phyloP scores from a whole-genome alignment of 2,888 invertebrate species.

The Microctonus brassicae region DNA sequence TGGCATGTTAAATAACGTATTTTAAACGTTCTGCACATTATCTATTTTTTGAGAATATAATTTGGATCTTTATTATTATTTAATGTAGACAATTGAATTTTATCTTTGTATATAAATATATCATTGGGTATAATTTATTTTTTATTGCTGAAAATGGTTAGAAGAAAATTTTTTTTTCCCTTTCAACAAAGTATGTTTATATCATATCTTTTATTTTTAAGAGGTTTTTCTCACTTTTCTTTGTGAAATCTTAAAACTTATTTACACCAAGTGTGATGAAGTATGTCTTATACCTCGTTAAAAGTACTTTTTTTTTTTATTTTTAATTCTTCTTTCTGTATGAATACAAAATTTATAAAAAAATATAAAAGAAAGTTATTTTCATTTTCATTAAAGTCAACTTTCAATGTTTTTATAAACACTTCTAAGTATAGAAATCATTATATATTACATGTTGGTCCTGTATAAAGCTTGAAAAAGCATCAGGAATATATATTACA shows the following conservation, averaged over 20 bases:
- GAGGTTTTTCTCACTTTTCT: background rate
- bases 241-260: background rate
- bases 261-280: background rate
- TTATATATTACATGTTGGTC: no score
- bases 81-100: background rate
- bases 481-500: background rate
- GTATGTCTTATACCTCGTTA: constrained; percentile 14
- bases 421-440: no score
- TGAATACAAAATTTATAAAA: background rate
- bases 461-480: no score
- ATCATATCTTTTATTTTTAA: background rate
- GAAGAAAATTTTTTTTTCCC: background rate
- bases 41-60: background rate
- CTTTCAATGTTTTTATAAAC: background rate
- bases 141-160: background rate
- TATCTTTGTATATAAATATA: background rate
- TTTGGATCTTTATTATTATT: background rate
- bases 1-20: background rate
- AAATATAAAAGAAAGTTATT: background rate
- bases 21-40: background rate
- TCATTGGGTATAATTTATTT: background rate
- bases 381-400: background rate
- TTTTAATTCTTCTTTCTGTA: background rate
- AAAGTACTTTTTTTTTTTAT: constrained; percentile 1
- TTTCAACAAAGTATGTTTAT: background rate